A percentile compares a stretch with the other conserved stretches of the same genome.
Evolutionary conservation across 2,797 vertebrate genomes (phyloP).

Genomic region (Ambastaia sidthimunki): DNA sequence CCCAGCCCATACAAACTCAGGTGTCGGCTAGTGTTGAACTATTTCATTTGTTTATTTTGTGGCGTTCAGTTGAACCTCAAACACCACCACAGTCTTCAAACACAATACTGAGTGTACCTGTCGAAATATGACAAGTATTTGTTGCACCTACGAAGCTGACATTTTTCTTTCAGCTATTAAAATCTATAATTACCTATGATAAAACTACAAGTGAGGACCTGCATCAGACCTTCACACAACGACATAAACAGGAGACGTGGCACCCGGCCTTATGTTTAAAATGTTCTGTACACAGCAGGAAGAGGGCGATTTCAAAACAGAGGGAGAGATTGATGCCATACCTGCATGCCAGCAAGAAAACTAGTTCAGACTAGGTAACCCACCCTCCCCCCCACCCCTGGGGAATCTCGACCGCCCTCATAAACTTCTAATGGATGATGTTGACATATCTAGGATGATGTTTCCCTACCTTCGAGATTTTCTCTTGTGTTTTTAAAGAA

Average conservation of each 20-base stretch:
- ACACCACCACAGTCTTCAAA: not conserved
- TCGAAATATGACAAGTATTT: conserved; percentile 7
- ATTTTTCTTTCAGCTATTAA: conserved; percentile 43
- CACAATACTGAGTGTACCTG: not conserved
- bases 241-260: conserved; percentile 27
- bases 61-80: conserved; percentile 11
- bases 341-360: conserved; percentile 63
- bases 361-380: conserved; percentile 70
- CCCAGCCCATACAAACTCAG: not conserved
- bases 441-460: conserved; percentile 54
- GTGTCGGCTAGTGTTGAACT: conserved; percentile 1
- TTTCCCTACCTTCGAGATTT: not conserved
- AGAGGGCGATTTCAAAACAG: conserved; percentile 55
- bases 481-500: not conserved
- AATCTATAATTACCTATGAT: conserved; percentile 33
- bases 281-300: not conserved
- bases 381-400: too few relatives aligned
- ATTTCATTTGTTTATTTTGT: conserved; percentile 1
- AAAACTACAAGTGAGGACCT: conserved; percentile 37
- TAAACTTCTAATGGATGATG: conserved; percentile 63
- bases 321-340: conserved; percentile 51
- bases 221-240: conserved; percentile 5
- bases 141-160: conserved; percentile 30
- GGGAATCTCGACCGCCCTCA: conserved; percentile 58
- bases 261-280: not conserved